phyloP scores from a whole-genome alignment of 2,797 vertebrate species.

The Gymnothorax javanicus region DNA sequence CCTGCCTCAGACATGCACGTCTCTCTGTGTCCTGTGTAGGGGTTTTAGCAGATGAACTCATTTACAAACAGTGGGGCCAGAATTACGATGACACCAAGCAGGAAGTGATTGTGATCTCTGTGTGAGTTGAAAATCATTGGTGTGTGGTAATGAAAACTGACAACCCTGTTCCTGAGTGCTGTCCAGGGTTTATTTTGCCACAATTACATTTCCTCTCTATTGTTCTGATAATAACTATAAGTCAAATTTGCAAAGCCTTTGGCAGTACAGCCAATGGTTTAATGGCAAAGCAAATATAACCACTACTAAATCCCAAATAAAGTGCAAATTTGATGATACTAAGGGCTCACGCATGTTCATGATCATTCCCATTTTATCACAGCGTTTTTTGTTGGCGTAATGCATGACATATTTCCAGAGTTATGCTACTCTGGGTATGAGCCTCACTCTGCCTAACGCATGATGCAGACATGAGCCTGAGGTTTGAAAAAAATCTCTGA shows the following conservation, averaged over 20 bases:
- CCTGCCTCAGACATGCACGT: neutral
- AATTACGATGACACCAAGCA: conserved; percentile 22
- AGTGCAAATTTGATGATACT: neutral
- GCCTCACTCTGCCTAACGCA: too few species aligned
- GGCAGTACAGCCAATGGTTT: conserved; percentile 19
- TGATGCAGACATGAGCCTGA: too few species aligned
- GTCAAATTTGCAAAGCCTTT: conserved; percentile 19
- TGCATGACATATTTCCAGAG: conserved; percentile 26
- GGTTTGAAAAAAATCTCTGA: too few species aligned
- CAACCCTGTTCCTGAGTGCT: conserved; percentile 41
- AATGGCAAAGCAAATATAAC: conserved; percentile 21
- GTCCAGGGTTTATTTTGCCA: conserved; percentile 29
- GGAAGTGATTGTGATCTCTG: conserved; percentile 21
- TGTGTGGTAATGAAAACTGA: conserved; percentile 45
- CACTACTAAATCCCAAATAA: conserved; percentile 26
- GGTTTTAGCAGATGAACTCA: conserved; percentile 23
- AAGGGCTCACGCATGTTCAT: neutral
- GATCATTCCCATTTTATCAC: neutral
- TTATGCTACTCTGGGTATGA: too few species aligned
- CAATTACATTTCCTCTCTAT: conserved; percentile 17
- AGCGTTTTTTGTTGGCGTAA: conserved; percentile 11
- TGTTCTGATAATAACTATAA: conserved; percentile 32
- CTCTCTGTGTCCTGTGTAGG: conserved; percentile 21
- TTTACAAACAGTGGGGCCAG: conserved; percentile 20
- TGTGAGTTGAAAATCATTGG: conserved; percentile 22